Percentiles rank a stretch among this genome's conserved stretches.
Evolutionary conservation across 2,888 invertebrate genomes (phyloP).

Genomic region (Aethes cnicana): DNA sequence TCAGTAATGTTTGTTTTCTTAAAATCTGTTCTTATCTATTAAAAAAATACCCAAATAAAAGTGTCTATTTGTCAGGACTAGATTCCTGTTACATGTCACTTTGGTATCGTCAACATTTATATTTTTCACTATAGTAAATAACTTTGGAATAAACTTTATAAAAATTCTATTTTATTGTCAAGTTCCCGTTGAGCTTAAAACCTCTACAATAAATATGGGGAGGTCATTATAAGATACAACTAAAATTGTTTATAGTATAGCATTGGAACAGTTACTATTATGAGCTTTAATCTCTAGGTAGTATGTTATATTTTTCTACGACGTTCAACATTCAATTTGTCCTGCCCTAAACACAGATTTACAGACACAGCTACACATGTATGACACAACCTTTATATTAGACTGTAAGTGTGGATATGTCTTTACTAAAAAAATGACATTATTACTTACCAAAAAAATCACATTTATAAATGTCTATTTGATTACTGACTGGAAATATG

Average conservation of each 20-base stretch:
- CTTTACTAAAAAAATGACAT: constrained; percentile 13
- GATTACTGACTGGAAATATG: background rate
- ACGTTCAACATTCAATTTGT: constrained; percentile 52
- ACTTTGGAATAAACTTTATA: constrained; percentile 16
- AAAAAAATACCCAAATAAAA: too few relatives aligned
- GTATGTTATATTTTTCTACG: constrained; percentile 46
- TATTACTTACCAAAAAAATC: too few relatives aligned
- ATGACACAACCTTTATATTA: constrained; percentile 66
- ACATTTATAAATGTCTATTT: background rate
- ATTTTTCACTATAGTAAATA: constrained; percentile 13
- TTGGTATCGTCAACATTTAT: constrained; percentile 12
- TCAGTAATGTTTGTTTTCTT: too few relatives aligned
- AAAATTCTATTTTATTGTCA: constrained; percentile 23
- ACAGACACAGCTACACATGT: constrained; percentile 46
- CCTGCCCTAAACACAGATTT: constrained; percentile 44
- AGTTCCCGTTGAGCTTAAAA: constrained; percentile 18
- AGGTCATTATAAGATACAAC: background rate
- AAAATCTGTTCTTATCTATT: too few relatives aligned
- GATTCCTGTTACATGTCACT: too few relatives aligned
- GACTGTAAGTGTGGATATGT: constrained; percentile 41
- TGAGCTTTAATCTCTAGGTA: constrained; percentile 31
- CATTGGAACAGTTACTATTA: constrained; percentile 5
- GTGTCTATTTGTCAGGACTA: too few relatives aligned
- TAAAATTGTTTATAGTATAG: background rate
- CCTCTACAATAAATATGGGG: background rate